Evolutionary conservation across 2,888 invertebrate species (phyloP), one percentile per base, ranked within the genome.

Genomic region (Epistrophe eligans): DNA sequence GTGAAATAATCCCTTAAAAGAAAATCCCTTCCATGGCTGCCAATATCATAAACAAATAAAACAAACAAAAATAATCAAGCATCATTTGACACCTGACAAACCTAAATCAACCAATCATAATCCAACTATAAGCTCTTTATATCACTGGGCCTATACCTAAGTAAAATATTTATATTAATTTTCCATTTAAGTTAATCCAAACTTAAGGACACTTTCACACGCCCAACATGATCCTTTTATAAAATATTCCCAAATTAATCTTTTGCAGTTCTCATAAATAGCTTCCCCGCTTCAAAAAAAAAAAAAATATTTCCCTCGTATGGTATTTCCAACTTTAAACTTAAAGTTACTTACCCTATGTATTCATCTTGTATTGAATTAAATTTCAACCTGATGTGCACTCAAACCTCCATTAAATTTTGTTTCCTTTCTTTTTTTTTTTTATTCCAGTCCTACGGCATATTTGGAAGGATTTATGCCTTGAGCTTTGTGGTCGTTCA

Each of bases 381-480:
- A 11, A 71, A 76, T 84, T 84, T 84, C 60, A 64, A 76, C 84
- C 76, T 64, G n/a, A n/a, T n/a, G 50, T 76, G 60, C 73, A 64
- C 70, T 74, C 48, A 71, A 57, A 66, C 40, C 52, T 48, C 11
- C 38, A 38, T 13, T 0, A 1, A 32, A 55, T 48, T 62, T 40
- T 43, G 7, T 38, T 15, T n/a, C 43, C 38, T 19, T 60, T 32
- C 32, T 32, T 35, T 9, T 35, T 35, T 7, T 32, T 6, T 4
- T 60, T 58, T 38, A 35, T 71, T 76, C 50, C 48, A 32, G 71
- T 24, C 17, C 19, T 4, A 40, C 24, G 24, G 19, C 48, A 43
- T 28, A 50, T 35, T 66, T 71, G 70, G 35, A 62, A 62, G 58
- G 76, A 84, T 71, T 84, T 76, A 76, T 50, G 19, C 11, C 48